Evolutionary conservation across 2,888 invertebrate species (phyloP).

Genomic region (Pyralis farinalis): DNA sequence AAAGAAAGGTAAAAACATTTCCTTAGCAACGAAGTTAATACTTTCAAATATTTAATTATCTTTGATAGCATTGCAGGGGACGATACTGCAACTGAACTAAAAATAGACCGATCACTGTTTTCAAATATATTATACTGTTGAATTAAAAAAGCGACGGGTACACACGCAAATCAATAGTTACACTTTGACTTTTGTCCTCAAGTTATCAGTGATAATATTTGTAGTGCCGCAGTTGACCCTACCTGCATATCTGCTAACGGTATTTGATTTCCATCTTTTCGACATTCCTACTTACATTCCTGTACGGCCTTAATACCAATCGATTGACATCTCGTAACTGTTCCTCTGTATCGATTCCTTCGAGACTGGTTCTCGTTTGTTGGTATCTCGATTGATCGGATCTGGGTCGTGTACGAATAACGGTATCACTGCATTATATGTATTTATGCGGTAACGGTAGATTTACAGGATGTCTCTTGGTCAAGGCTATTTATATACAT

Average conservation of each 20-base stretch:
- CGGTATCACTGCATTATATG: conserved; percentile 17
- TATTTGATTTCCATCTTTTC: neutral
- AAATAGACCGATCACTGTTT: no score
- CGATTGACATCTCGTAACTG: neutral
- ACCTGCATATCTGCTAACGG: no score
- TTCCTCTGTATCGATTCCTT: conserved; percentile 10
- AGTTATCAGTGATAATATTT: no score
- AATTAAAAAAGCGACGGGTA: no score
- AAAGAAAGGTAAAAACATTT: conserved; percentile 22
- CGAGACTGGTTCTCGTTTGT: conserved; percentile 8
- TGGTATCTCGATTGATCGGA: conserved; percentile 9
- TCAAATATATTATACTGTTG: no score
- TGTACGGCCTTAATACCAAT: neutral
- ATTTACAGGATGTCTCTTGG: conserved; percentile 5
- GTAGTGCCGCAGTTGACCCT: no score
- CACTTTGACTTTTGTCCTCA: no score
- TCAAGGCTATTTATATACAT: conserved; percentile 5
- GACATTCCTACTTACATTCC: neutral
- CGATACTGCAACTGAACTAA: no score
- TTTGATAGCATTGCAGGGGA: no score
- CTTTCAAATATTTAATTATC: no score
- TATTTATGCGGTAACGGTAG: conserved; percentile 4
- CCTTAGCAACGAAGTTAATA: no score
- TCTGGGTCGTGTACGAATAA: conserved; percentile 16
- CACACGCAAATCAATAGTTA: no score